Conservation (phyloP, 2,888 invertebrate genomes). For the Scelioninae gen. 1 region DNA sequence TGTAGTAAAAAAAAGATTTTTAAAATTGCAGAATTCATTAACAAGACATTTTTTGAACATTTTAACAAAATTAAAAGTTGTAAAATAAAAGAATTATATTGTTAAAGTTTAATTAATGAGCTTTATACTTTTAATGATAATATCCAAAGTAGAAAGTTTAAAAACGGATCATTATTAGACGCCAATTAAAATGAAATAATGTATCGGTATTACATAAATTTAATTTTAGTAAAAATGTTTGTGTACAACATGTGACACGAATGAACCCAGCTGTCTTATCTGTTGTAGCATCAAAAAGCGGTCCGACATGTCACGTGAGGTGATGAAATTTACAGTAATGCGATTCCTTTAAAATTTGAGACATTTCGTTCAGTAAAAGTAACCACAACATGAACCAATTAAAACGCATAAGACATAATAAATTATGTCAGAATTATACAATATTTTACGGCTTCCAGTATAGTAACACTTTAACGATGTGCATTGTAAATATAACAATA, state of each 20-base stretch:
- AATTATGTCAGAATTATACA: constrained; percentile 12
- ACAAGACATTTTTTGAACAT: too few relatives aligned
- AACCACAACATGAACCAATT: constrained; percentile 35
- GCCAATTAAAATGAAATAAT: constrained; percentile 3
- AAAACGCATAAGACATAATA: constrained; percentile 2
- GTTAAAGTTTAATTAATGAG: not conserved
- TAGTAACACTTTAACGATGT: too few relatives aligned
- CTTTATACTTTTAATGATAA: not conserved
- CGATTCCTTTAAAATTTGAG: constrained; percentile 16
- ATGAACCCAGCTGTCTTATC: constrained; percentile 31
- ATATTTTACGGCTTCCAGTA: too few relatives aligned
- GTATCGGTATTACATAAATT: constrained; percentile 15
- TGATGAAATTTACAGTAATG: constrained; percentile 44
- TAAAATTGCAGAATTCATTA: too few relatives aligned
- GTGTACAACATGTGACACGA: constrained; percentile 23
- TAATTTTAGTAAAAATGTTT: constrained; percentile 7
- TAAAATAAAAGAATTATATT: not conserved
- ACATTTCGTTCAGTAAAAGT: constrained; percentile 22
- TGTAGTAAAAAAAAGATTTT: too few relatives aligned
- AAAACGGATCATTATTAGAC: constrained; percentile 4
- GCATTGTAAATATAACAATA: too few relatives aligned
- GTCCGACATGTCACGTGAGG: constrained; percentile 25
- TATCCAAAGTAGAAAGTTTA: not conserved
- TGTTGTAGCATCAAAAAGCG: constrained; percentile 15
- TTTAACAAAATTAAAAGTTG: too few relatives aligned